These are phyloP conservation scores for Troides helena DNA, from an alignment of 2,888 invertebrate genomes.

Conservation along the genomic window DNA sequence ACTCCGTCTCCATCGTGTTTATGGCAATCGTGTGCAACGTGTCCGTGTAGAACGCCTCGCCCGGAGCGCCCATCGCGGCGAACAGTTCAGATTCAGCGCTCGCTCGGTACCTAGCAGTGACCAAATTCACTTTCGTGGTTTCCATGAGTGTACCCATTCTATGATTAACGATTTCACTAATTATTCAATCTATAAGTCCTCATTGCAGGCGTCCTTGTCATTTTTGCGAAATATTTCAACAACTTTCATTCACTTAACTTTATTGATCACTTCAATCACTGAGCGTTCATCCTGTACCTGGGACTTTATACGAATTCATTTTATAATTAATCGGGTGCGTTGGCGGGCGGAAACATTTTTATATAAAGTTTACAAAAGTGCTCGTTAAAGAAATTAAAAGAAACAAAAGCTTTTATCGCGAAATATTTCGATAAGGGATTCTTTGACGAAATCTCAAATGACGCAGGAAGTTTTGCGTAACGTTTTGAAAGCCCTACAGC, in stretches of 20 bases:
- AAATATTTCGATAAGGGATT: slow-evolving; percentile 5
- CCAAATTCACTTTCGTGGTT: slow-evolving; percentile 69
- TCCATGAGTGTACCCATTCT: slow-evolving; percentile 79
- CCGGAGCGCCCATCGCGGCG: slow-evolving; percentile 63
- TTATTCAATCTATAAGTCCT: slow-evolving; percentile 45
- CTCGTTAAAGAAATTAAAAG: slow-evolving; percentile 1
- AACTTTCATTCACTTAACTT: slow-evolving; percentile 30
- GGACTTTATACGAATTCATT: slow-evolving; percentile 23
- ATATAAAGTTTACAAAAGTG: background rate
- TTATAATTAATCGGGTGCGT: slow-evolving; percentile 39
- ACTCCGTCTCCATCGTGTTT: slow-evolving; percentile 70
- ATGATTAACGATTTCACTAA: slow-evolving; percentile 54
- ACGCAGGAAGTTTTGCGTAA: slow-evolving; percentile 37
- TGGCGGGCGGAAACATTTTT: slow-evolving; percentile 37
- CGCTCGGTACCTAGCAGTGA: slow-evolving; percentile 61
- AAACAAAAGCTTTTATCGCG: slow-evolving; percentile 20
- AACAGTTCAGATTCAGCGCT: slow-evolving; percentile 55
- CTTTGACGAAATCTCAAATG: slow-evolving; percentile 31
- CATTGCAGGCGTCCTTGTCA: slow-evolving; percentile 52
- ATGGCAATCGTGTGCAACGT: slow-evolving; percentile 67
- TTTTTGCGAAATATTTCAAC: slow-evolving; percentile 35
- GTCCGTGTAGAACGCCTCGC: slow-evolving; percentile 57
- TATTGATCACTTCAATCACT: slow-evolving; percentile 22
- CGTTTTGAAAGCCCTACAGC: slow-evolving; percentile 15
- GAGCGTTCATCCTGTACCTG: slow-evolving; percentile 27